phyloP scores from a whole-genome alignment of 2,797 vertebrate genomes.

The Bradypodion pumilum region DNA sequence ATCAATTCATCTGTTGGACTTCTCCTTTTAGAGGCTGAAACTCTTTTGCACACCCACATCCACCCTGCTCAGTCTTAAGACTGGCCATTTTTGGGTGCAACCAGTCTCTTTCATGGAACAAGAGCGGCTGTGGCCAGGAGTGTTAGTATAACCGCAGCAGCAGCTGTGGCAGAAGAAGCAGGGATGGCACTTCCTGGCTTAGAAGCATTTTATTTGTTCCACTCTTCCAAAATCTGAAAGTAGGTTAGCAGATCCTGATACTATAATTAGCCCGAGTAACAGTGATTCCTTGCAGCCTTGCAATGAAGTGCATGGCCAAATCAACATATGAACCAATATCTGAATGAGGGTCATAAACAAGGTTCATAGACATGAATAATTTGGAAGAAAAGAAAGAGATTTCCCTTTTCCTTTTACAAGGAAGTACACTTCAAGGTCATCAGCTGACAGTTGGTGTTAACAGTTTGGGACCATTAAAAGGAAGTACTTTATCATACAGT shows the following conservation, averaged over 20 bases:
- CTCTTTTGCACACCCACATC: too few relatives aligned
- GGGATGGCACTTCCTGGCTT: too few relatives aligned
- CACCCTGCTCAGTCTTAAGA: too few relatives aligned
- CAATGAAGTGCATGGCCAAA: neutral
- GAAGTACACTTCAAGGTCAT: neutral
- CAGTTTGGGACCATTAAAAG: neutral
- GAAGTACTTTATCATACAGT: neutral
- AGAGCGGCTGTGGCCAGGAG: too few relatives aligned
- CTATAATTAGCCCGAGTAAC: neutral
- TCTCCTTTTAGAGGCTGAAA: too few relatives aligned
- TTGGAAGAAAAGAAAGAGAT: neutral
- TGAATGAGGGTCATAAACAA: neutral
- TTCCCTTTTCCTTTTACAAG: neutral
- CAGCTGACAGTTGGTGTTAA: neutral
- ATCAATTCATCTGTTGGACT: too few relatives aligned
- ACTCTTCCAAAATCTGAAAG: neutral
- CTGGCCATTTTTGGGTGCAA: too few relatives aligned
- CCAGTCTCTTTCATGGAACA: too few relatives aligned
- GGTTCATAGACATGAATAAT: neutral
- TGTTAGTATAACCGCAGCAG: too few relatives aligned
- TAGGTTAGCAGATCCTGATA: neutral
- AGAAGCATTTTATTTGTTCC: neutral
- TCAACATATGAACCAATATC: neutral
- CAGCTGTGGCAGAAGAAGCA: too few relatives aligned
- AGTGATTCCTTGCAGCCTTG: neutral